A percentile compares a stretch with the other conserved stretches of the same genome.
Evolutionary conservation across 2,888 invertebrate genomes (phyloP).

Genomic region (Hipparchia semele): DNA sequence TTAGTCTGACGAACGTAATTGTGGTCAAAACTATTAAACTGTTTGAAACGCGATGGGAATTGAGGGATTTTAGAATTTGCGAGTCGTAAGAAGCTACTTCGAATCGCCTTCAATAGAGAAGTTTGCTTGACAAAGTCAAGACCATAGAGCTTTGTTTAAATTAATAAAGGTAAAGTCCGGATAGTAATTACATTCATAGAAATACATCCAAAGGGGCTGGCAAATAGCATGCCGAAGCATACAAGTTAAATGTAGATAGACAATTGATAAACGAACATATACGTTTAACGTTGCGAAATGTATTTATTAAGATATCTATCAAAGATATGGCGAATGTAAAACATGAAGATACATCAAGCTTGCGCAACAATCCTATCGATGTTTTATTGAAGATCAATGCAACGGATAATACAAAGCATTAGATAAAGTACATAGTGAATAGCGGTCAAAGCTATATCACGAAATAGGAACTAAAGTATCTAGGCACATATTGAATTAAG

Average conservation of each 20-base stretch:
- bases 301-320: slow-evolving; percentile 15
- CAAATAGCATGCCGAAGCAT: background rate
- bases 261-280: background rate
- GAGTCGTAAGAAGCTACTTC: background rate
- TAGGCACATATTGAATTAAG: slow-evolving; percentile 59
- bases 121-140: background rate
- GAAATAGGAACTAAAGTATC: slow-evolving; percentile 44
- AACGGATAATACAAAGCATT: slow-evolving; percentile 28
- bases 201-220: background rate
- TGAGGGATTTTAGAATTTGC: background rate
- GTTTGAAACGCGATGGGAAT: too few relatives aligned
- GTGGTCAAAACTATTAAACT: background rate
- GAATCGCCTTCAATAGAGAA: background rate
- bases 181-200: background rate
- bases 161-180: too few relatives aligned
- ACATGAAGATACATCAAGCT: slow-evolving; percentile 14
- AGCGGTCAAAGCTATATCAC: slow-evolving; percentile 32
- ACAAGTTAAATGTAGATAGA: background rate
- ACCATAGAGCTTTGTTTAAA: too few relatives aligned
- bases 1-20: background rate
- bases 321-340: background rate
- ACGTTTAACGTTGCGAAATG: background rate
- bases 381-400: slow-evolving; percentile 14
- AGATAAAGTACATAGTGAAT: slow-evolving; percentile 25
- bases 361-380: slow-evolving; percentile 9